Evolutionary conservation across 2,888 invertebrate species (phyloP), one percentile per base, ranked within the genome.

Genomic region (Melipona bicolor): DNA sequence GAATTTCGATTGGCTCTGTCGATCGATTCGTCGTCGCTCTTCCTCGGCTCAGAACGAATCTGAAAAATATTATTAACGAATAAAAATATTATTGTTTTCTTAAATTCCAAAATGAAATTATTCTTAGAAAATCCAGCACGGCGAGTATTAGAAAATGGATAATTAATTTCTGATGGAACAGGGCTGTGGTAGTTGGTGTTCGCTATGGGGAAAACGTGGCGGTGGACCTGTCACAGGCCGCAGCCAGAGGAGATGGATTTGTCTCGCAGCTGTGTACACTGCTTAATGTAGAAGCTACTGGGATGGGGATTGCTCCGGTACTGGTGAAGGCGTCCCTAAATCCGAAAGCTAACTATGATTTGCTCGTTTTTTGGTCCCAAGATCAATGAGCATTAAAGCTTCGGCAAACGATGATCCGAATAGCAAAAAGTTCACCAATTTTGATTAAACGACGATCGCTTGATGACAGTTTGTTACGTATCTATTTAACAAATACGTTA

Each of bases 231-330:
- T 89, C 91, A 89, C 84, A 67, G 91, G 90, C 87, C 80, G 85
- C 70, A 61, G 73, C 69, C 89, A 82, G 83, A 84, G 87, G 91
- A 92, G 92, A 93, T 92, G 92, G 93, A 94, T 94, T 93, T 93
- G 93, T 93, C 86, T 91, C 90, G 93, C 94, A 94, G 94, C 94
- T 94, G 94, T 94, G 94, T 94, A 94, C 91, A 94, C 94, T 90
- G 89, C 89, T 93, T 93, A 93, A 93, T 92, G 91, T 92, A 90
- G 88, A 85, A 90, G 86, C 88, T 86, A 87, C 79, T 84, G 86
- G 81, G 79, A 59, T 52, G 84, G 86, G 87, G 89, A 85, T 89
- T 87, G 88, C 83, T 89, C 81, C 24, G 88, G 88, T 91, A 89
- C 92, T 93, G 93, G 93, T 93, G 90, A 90, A 93, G 90, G 91